These are phyloP conservation scores for Callinectes sapidus DNA, from an alignment of 2,888 invertebrate genomes.

Conservation along the genomic window DNA sequence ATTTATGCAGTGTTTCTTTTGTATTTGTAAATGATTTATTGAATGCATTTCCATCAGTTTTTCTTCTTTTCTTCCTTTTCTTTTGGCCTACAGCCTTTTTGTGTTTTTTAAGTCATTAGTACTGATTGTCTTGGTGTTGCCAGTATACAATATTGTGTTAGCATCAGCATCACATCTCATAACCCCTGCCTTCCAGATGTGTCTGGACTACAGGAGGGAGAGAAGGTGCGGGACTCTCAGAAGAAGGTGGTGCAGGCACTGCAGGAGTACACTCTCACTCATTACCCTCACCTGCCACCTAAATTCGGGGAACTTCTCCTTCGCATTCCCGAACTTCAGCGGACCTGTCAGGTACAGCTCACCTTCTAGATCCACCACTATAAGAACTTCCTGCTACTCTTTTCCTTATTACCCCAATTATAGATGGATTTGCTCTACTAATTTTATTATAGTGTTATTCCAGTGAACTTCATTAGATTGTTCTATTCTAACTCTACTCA, in stretches of 20 bases:
- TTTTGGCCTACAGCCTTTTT: neutral
- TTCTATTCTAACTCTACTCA: neutral
- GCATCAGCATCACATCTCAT: neutral
- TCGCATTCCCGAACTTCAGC: slow-evolving; percentile 94
- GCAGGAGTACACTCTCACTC: slow-evolving; percentile 91
- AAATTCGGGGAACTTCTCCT: slow-evolving; percentile 95
- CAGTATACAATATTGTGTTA: neutral
- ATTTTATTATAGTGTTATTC: neutral
- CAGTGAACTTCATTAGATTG: neutral
- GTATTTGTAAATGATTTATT: neutral
- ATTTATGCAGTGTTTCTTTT: neutral
- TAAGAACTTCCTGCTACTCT: too few relatives aligned
- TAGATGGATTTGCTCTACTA: neutral
- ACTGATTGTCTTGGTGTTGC: neutral
- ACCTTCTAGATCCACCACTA: slow-evolving; percentile 48
- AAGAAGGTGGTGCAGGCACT: slow-evolving; percentile 94
- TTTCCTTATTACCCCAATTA: neutral
- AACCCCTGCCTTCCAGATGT: slow-evolving; percentile 81
- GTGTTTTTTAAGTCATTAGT: neutral
- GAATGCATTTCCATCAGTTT: neutral
- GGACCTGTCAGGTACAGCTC: slow-evolving; percentile 88
- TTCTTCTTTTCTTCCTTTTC: neutral
- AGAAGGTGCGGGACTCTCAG: slow-evolving; percentile 94
- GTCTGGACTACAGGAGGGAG: slow-evolving; percentile 93
- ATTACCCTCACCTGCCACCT: slow-evolving; percentile 94